Evolutionary conservation across 2,113 vertebrate species (phyloP).

Genomic region (Entomyzon cyanotis): DNA sequence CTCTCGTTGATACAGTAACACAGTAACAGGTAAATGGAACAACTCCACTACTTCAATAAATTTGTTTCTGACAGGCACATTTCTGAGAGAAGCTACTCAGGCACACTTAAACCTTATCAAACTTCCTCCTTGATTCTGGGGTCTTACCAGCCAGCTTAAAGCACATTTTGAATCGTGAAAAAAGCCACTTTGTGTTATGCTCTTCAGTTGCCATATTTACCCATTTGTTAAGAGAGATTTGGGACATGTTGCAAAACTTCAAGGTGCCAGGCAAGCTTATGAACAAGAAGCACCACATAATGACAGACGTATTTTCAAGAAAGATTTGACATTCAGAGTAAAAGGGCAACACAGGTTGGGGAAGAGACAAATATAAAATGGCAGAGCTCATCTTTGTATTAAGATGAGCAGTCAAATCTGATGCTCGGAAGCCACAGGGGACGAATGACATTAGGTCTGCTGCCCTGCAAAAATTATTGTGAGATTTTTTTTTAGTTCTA

Average conservation of each 20-base stretch:
- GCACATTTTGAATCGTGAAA: background rate
- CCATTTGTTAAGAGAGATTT: background rate
- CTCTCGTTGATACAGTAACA: background rate
- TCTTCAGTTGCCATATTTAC: background rate
- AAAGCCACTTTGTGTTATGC: background rate
- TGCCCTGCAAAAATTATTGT: background rate
- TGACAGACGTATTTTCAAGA: background rate
- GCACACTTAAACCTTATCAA: background rate
- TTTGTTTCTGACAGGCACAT: background rate
- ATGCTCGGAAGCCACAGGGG: background rate
- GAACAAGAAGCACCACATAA: background rate
- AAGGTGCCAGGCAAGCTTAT: background rate
- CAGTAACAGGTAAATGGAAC: background rate
- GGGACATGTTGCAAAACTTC: background rate
- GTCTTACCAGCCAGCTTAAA: background rate
- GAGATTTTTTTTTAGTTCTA: background rate
- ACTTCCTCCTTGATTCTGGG: background rate
- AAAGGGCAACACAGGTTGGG: slow-evolving; percentile 1
- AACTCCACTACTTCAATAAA: background rate
- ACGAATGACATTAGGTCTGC: background rate
- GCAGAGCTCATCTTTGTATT: background rate
- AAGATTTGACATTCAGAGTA: background rate
- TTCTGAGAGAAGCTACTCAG: background rate
- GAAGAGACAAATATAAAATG: background rate
- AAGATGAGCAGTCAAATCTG: background rate